Conservation (phyloP, 1,140 invertebrate species). For the Anastrepha ludens region DNA sequence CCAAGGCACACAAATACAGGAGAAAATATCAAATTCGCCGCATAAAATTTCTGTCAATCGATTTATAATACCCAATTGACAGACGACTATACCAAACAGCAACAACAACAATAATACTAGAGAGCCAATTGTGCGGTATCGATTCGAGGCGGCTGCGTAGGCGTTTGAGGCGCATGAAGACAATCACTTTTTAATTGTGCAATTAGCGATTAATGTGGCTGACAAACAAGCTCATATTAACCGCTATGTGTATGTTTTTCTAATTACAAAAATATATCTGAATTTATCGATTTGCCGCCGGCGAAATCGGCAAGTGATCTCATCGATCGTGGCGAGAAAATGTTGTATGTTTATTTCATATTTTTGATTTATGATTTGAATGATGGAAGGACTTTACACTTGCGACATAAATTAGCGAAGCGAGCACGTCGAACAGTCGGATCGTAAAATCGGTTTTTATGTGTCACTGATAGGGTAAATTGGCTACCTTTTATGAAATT, state of each 20-base stretch:
- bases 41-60: slow-evolving; percentile 1
- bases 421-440: not conserved
- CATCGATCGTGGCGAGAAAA: not conserved
- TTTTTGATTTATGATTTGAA: not conserved
- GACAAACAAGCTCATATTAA: not conserved
- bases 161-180: not conserved
- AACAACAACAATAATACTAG: not conserved
- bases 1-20: too few relatives aligned
- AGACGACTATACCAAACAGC: not conserved
- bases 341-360: not conserved
- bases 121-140: not conserved
- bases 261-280: too few relatives aligned
- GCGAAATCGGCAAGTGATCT: not conserved
- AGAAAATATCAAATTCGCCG: too few relatives aligned
- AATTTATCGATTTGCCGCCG: not conserved
- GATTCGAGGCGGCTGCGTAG: not conserved
- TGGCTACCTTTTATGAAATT: slow-evolving; percentile 7
- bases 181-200: slow-evolving; percentile 45
- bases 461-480: slow-evolving; percentile 8
- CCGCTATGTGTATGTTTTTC: too few relatives aligned
- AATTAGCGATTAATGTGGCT: slow-evolving; percentile 39
- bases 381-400: not conserved
- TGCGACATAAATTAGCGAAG: not conserved
- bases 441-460: slow-evolving; percentile 35
- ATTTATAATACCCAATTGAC: slow-evolving; percentile 33